Evolutionary conservation across 2,113 vertebrate species (phyloP), one percentile per base, ranked within the genome.

Genomic region (Struthidea cinerea): DNA sequence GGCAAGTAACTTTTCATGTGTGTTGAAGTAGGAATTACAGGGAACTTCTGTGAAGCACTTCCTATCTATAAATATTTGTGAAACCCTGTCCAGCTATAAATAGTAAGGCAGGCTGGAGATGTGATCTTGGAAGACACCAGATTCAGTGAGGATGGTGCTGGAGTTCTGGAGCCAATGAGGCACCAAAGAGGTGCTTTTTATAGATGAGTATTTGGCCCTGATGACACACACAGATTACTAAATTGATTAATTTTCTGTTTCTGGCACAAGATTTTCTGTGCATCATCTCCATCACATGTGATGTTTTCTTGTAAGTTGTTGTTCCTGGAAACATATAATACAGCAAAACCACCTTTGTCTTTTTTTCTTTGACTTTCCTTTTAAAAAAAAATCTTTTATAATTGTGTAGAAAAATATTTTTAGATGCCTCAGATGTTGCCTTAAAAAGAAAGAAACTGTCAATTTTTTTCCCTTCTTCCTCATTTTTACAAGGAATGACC

Each of bases 241-340:
- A 78, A 86, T 64, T 30, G 67, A 89, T 80, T 68, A 37, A 39
- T 49, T 88, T 68, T 91, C 61, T 93, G 11, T 56, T 95, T 60
- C 70, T 91, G 74, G 33, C 78, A 79, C 33, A 52, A 63, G 57
- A 5, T 67, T 89, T 84, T 79, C 39, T 75, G 9, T 79, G 57
- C 37, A 60, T 85, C 61, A 19, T 71, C 49, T 68, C 42, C 10
- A 24, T 44, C 21, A n/a, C 35, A 76, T 50, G 59, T 60, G 44
- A 82, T 68, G 1, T 3, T 82, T 93, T 82, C 87, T 75, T 87
- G 10, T 20, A 64, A 52, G 22, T 8, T 73, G 37, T 56, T 13
- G 13, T 73, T 85, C 10, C 28, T 88, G 61, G 53, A 68, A 37
- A 69, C n/a, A 53, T 41, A 50, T 15, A 56, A 82, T 67, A 35